A percentile compares a stretch with the other conserved stretches of the same genome.
phyloP scores from a whole-genome alignment of 2,113 vertebrate genomes.

The Phasianus colchicus region DNA sequence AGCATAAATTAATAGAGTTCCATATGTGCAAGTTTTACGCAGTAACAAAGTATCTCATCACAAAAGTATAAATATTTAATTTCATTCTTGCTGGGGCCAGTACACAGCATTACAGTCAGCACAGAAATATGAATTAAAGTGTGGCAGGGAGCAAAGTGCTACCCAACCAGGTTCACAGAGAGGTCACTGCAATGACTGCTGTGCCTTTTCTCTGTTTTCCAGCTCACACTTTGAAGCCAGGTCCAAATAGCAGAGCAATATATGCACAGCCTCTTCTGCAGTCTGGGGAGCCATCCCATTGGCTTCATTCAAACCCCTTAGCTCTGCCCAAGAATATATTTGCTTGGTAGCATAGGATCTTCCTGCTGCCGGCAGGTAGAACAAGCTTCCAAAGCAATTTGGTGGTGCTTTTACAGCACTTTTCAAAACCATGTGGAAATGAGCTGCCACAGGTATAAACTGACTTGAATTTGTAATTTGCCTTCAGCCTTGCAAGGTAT shows the following conservation, averaged over 20 bases:
- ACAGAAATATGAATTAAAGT: constrained; percentile 49
- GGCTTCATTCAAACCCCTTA: not conserved
- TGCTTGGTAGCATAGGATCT: not conserved
- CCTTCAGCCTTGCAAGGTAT: constrained; percentile 22
- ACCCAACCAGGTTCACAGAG: not conserved
- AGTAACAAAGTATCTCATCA: constrained; percentile 72
- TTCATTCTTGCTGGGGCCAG: constrained; percentile 53
- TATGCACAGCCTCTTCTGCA: not conserved
- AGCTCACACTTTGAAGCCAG: not conserved
- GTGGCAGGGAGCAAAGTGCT: not conserved
- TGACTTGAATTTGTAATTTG: constrained; percentile 56
- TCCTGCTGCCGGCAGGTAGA: not conserved
- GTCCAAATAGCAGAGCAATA: constrained; percentile 8
- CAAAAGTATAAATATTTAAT: constrained; percentile 76
- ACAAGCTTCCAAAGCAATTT: not conserved
- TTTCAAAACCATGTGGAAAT: constrained; percentile 4
- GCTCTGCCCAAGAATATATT: not conserved
- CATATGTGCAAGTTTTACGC: constrained; percentile 59
- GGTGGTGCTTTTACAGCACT: not conserved
- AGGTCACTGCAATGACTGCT: not conserved
- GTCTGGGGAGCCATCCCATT: not conserved
- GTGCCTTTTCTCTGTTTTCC: constrained; percentile 5
- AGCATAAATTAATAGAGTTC: constrained; percentile 74
- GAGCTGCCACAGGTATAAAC: constrained; percentile 34
- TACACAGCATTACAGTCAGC: constrained; percentile 40